Percentiles rank a stretch among this genome's conserved stretches.
Evolutionary conservation across 2,888 invertebrate genomes (phyloP).

Genomic region (Dione vanillae): DNA sequence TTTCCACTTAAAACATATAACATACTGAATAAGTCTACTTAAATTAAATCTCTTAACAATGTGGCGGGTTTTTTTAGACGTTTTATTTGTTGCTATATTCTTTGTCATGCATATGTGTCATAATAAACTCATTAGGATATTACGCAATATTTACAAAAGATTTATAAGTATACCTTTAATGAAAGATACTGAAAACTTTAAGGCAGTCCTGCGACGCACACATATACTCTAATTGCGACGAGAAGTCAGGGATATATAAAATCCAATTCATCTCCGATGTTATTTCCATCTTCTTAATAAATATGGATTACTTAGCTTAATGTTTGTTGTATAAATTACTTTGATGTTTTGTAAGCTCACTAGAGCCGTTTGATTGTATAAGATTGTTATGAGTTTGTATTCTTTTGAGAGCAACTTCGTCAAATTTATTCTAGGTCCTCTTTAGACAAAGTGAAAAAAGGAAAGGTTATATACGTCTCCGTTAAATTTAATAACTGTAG

Average conservation of each 20-base stretch:
- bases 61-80: too few relatives aligned
- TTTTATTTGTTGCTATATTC: too few relatives aligned
- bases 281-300: slow-evolving; percentile 13
- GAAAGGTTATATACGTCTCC: too few relatives aligned
- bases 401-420: too few relatives aligned
- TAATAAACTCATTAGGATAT: not conserved
- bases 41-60: too few relatives aligned
- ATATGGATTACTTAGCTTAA: slow-evolving; percentile 24
- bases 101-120: too few relatives aligned
- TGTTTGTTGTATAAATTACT: not conserved
- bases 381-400: not conserved
- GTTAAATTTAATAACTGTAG: not conserved
- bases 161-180: not conserved
- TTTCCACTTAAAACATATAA: too few relatives aligned
- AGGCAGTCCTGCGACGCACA: not conserved
- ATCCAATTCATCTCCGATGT: too few relatives aligned
- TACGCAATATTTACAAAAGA: not conserved
- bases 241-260: slow-evolving; percentile 14
- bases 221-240: slow-evolving; percentile 27
- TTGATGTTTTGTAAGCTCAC: not conserved
- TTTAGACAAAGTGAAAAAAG: too few relatives aligned
- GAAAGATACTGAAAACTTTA: not conserved
- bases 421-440: too few relatives aligned
- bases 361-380: too few relatives aligned
- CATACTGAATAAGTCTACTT: too few relatives aligned